Conservation (phyloP, 2,888 invertebrate genomes). For the Bellardia pandia region DNA sequence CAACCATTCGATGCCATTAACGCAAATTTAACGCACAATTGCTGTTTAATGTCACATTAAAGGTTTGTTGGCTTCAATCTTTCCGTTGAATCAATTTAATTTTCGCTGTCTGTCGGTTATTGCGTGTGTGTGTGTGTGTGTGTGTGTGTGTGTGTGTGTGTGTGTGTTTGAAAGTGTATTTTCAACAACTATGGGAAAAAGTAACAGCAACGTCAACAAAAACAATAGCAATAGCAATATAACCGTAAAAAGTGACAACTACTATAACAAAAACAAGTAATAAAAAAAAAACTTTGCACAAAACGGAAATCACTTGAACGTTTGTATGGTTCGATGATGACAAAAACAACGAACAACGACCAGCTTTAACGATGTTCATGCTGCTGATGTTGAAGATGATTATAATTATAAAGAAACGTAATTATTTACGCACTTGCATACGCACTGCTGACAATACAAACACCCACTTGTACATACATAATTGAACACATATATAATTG, state of each 20-base stretch:
- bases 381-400: conserved; percentile 7
- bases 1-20: conserved; percentile 47
- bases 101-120: not conserved
- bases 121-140: too few species aligned
- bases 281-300: not conserved
- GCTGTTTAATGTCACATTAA: conserved; percentile 76
- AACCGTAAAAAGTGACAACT: conserved; percentile 28
- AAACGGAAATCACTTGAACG: conserved; percentile 61
- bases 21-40: conserved; percentile 79
- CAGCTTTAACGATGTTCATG: conserved; percentile 8
- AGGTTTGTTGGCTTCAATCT: conserved; percentile 61
- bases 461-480: not conserved
- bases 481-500: not conserved
- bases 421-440: conserved; percentile 8
- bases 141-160: not conserved
- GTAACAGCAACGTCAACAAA: conserved; percentile 1
- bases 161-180: not conserved
- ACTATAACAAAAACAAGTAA: conserved; percentile 5
- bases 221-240: not conserved
- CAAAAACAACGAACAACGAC: conserved; percentile 35
- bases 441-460: not conserved
- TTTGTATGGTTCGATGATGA: conserved; percentile 53
- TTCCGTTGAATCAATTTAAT: conserved; percentile 60
- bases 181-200: conserved; percentile 26
- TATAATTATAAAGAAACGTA: conserved; percentile 43